Percentiles rank a stretch among this genome's conserved stretches.
Evolutionary conservation across 2,888 invertebrate species (phyloP).

Genomic region (Mythimna vitellina): DNA sequence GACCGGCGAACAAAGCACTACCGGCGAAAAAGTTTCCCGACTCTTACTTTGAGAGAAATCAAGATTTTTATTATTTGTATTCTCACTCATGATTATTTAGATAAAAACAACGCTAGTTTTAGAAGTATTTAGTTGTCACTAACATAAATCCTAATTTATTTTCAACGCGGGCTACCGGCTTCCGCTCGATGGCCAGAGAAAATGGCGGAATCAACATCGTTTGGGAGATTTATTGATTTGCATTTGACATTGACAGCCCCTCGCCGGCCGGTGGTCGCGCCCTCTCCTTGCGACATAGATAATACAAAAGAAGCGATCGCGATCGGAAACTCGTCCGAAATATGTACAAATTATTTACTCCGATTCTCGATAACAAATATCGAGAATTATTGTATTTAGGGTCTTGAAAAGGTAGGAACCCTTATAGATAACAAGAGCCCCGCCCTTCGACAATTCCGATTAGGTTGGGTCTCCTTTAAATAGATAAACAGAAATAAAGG

Average conservation of each 20-base stretch:
- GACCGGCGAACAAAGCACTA: slow-evolving; percentile 5
- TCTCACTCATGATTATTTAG: neutral
- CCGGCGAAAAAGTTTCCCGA: neutral
- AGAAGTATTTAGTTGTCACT: neutral
- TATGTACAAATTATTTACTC: neutral
- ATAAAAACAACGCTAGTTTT: neutral
- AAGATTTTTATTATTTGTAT: neutral
- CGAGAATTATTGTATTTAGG: neutral
- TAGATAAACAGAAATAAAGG: neutral
- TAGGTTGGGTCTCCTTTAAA: neutral
- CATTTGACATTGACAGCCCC: neutral
- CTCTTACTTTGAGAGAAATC: neutral
- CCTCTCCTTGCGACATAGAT: neutral
- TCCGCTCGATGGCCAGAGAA: neutral
- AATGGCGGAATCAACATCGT: slow-evolving; percentile 3
- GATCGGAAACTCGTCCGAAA: neutral
- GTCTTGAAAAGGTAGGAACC: neutral
- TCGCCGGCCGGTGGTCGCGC: neutral
- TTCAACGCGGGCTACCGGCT: neutral
- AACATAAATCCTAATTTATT: neutral
- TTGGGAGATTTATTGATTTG: slow-evolving; percentile 2
- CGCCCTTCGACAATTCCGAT: neutral
- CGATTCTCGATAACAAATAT: too few relatives aligned
- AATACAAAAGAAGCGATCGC: neutral
- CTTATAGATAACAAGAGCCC: neutral